Conservation (phyloP, 2,797 vertebrate species). For the Loris lydekkerianus region DNA sequence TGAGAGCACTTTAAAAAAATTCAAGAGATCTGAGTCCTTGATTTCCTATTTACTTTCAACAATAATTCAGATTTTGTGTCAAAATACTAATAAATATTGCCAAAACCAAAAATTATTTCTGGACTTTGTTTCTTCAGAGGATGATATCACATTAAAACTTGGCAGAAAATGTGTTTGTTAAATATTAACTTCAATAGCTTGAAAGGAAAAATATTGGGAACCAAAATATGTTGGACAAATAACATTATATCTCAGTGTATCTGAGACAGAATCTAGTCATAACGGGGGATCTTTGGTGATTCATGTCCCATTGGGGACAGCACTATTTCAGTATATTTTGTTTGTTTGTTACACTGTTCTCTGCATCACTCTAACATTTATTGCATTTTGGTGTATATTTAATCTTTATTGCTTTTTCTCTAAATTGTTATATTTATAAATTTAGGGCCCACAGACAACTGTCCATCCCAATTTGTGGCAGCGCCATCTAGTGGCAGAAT, state of each 20-base stretch:
- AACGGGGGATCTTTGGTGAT: slow-evolving; percentile 85
- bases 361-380: slow-evolving; percentile 84
- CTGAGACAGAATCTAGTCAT: slow-evolving; percentile 83
- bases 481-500: slow-evolving; percentile 75
- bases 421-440: slow-evolving; percentile 80
- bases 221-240: slow-evolving; percentile 86
- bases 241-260: slow-evolving; percentile 85
- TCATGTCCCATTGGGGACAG: slow-evolving; percentile 84
- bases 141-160: slow-evolving; percentile 86
- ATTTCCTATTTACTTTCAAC: slow-evolving; percentile 88
- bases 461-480: slow-evolving; percentile 67
- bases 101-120: slow-evolving; percentile 87
- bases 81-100: slow-evolving; percentile 88
- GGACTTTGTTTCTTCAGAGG: slow-evolving; percentile 86
- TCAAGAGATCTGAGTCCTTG: slow-evolving; percentile 83
- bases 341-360: slow-evolving; percentile 86
- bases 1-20: slow-evolving; percentile 86
- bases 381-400: slow-evolving; percentile 87
- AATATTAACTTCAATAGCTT: slow-evolving; percentile 88
- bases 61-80: slow-evolving; percentile 87
- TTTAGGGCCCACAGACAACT: slow-evolving; percentile 59
- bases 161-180: slow-evolving; percentile 88
- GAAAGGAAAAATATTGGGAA: slow-evolving; percentile 87
- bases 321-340: slow-evolving; percentile 85
- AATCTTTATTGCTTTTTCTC: slow-evolving; percentile 86